Conservation (phyloP, 2,888 invertebrate genomes). For the Tenthredo notha region DNA sequence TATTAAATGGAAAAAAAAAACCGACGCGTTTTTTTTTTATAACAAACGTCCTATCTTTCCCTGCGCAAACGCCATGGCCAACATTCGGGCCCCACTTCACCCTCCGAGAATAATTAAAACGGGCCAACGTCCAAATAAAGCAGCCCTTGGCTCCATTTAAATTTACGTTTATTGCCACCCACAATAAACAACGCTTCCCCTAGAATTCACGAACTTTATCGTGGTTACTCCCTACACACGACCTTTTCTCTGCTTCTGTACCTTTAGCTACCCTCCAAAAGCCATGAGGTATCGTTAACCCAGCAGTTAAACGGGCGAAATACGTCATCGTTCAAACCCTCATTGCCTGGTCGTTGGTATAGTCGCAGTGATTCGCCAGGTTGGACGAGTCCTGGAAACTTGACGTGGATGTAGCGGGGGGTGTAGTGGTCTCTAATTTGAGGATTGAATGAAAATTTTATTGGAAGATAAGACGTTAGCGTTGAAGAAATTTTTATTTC, state of each 20-base stretch:
- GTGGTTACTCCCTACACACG: constrained; percentile 30
- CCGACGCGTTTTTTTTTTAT: neutral
- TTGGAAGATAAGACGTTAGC: neutral
- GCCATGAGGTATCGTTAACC: constrained; percentile 5
- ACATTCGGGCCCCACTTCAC: neutral
- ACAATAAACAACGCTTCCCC: constrained; percentile 42
- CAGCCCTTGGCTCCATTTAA: constrained; percentile 43
- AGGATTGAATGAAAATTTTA: neutral
- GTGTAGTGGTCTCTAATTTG: neutral
- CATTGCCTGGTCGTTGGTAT: neutral
- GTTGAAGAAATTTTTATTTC: neutral
- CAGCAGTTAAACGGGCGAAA: neutral
- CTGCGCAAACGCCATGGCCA: neutral
- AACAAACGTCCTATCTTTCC: neutral
- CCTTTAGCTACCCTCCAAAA: neutral
- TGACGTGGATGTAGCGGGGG: neutral
- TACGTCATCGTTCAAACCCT: constrained; percentile 12
- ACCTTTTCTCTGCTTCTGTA: neutral
- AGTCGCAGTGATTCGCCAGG: constrained; percentile 1
- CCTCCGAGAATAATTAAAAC: constrained; percentile 47
- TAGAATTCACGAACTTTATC: constrained; percentile 37
- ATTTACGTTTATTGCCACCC: constrained; percentile 44
- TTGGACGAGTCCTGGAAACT: neutral
- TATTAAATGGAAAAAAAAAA: neutral
- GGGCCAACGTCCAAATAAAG: constrained; percentile 36